Conservation (phyloP, 1,140 invertebrate species). For the Drosophila tristis region DNA sequence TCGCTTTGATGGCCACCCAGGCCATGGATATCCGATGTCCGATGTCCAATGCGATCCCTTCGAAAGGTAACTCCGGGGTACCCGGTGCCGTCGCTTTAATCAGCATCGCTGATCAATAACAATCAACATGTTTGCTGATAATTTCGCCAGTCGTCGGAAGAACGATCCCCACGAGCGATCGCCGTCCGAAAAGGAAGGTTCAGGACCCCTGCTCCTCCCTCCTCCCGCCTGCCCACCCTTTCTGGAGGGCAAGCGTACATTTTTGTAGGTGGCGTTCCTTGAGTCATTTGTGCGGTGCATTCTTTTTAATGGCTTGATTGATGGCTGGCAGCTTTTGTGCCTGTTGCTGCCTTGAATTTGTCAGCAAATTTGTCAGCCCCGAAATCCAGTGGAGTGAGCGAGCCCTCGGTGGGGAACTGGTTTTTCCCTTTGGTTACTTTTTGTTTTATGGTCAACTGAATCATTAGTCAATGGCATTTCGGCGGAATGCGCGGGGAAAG, state of each 20-base stretch:
- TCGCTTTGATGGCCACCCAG: constrained; percentile 81
- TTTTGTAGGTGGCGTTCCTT: constrained; percentile 75
- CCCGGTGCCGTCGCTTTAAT: constrained; percentile 72
- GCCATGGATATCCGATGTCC: constrained; percentile 74
- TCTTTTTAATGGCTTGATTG: constrained; percentile 82
- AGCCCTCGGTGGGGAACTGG: constrained; percentile 46
- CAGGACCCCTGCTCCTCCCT: background rate
- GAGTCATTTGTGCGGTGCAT: constrained; percentile 76
- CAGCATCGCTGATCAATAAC: constrained; percentile 80
- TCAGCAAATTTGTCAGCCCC: constrained; percentile 78
- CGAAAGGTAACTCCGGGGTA: constrained; percentile 26
- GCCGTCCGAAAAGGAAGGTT: constrained; percentile 6
- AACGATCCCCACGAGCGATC: constrained; percentile 2
- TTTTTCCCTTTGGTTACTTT: constrained; percentile 45
- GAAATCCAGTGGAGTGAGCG: background rate
- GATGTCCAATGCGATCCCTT: constrained; percentile 10
- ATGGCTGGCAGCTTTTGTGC: constrained; percentile 71
- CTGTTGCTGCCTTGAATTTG: constrained; percentile 76
- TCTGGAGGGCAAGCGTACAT: constrained; percentile 16
- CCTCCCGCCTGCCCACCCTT: background rate
- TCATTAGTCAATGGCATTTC: constrained; percentile 66
- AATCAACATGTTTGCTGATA: constrained; percentile 82
- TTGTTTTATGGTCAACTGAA: constrained; percentile 71
- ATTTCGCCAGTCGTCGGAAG: constrained; percentile 57
- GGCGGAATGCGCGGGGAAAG: constrained; percentile 57